phyloP scores from a whole-genome alignment of 2,888 invertebrate genomes.

The Mimumesa dahlbomi region DNA sequence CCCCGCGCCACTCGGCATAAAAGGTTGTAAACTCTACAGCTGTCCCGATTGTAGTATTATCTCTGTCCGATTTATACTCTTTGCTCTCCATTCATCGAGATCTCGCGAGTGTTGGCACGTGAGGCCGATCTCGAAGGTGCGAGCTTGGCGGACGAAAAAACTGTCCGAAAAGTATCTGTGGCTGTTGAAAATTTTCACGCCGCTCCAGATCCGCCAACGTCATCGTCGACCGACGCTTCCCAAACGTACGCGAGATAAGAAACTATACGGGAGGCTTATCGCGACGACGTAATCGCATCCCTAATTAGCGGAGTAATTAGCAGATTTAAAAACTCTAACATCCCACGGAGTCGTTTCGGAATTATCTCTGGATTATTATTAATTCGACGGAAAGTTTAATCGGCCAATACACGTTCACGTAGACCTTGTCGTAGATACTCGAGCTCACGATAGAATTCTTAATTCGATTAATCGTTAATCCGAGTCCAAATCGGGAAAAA shows the following conservation, averaged over 20 bases:
- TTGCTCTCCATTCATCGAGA: constrained; percentile 56
- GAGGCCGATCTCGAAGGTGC: constrained; percentile 4
- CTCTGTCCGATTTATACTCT: constrained; percentile 36
- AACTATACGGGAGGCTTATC: constrained; percentile 45
- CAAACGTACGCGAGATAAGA: constrained; percentile 38
- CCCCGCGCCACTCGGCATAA: constrained; percentile 51
- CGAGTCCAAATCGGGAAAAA: not conserved
- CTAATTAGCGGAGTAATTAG: constrained; percentile 60
- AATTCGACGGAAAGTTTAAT: too few species aligned
- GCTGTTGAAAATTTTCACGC: too few species aligned
- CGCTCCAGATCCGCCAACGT: too few species aligned
- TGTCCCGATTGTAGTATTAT: constrained; percentile 58
- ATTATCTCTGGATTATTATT: constrained; percentile 34
- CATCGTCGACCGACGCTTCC: too few species aligned
- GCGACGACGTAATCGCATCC: constrained; percentile 33
- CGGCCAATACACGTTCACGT: too few species aligned
- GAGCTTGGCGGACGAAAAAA: not conserved
- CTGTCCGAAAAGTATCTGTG: too few species aligned
- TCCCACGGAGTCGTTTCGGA: constrained; percentile 13
- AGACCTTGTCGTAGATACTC: too few species aligned
- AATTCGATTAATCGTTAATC: too few species aligned
- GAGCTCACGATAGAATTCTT: not conserved
- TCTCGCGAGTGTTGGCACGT: constrained; percentile 28
- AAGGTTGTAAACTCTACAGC: constrained; percentile 70
- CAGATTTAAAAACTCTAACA: constrained; percentile 40